These are phyloP conservation scores for Neolamprologus kungweensis DNA, from an alignment of 2,113 vertebrate species.

Conservation along the genomic window DNA sequence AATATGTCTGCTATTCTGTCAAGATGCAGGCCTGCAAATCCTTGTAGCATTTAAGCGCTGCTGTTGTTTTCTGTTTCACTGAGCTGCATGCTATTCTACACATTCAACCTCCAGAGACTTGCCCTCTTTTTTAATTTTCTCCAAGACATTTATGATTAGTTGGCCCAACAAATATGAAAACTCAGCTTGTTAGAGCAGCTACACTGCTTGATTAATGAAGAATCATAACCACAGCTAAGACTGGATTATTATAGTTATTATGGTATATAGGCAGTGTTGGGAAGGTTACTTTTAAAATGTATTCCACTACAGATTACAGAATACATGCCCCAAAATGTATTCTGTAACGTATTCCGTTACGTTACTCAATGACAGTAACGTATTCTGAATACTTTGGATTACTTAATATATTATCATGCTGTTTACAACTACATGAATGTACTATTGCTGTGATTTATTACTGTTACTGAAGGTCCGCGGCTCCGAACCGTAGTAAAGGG, in stretches of 20 bases:
- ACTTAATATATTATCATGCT: too few species aligned
- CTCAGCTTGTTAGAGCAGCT: fast-evolving
- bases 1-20: background rate
- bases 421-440: too few species aligned
- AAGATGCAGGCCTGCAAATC: background rate
- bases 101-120: background rate
- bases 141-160: background rate
- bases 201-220: background rate
- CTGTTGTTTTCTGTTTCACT: background rate
- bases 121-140: fast-evolving
- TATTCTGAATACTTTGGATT: too few species aligned
- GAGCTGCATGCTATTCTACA: fast-evolving
- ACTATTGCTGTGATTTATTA: too few species aligned
- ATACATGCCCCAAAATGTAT: too few species aligned
- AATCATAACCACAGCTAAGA: background rate
- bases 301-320: too few species aligned
- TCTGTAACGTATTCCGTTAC: too few species aligned
- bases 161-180: background rate
- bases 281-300: too few species aligned
- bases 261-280: background rate
- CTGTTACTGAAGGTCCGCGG: too few species aligned
- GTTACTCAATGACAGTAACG: too few species aligned
- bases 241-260: background rate
- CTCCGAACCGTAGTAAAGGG: too few species aligned
- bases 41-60: background rate